Base-by-base conservation (phyloP, 2,888 invertebrate species). In the Ophonus ardosiacus region DNA sequence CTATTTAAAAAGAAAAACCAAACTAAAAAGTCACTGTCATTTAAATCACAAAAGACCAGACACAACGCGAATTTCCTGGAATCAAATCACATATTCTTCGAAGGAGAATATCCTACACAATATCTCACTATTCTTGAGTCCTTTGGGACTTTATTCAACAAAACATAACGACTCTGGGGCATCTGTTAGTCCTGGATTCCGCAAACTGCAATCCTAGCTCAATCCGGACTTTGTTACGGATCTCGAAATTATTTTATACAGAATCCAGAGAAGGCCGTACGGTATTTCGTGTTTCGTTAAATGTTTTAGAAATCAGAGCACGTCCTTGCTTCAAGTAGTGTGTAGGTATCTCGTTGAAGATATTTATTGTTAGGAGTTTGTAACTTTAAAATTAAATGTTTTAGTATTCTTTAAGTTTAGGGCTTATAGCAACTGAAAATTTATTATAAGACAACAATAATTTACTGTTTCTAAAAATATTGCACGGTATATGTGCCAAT, bases 271-370 rank as follows among this genome's bases (percentile, higher is more conserved):
- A 71, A 76, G 51, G 56, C 18, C 21, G 51, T 21, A 38, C 61
- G 40, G 31, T 51, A 76, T 51, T 61, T 31, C 31, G 31, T 31
- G 31, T 31, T 31, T 82, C 56, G 71, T 82, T 82, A 71, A 82
- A 82, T 82, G 68, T 8, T 82, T 82, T 56, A 21, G 56, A 17
- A 82, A 82, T 82, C 81, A 15, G 71, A 21, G 56, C 81, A 82
- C 81, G 81, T 71, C 57, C 15, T 24, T 82, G 56, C 56, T 65
- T 15, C 43, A 13, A 56, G 61, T n/a, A 6, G 24, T 51, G 43
- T 57, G 71, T n/a, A n/a, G n/a, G n/a, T 71, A 82, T 71, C 68
- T 81, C 68, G 71, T 51, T 82, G 68, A 82, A 56, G 31, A 31
- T 31, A 31, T 31, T 31, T 31, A 71, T 68, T 65, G 56, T 71